Conservation (phyloP, 1,140 invertebrate genomes). For the Sinella curviseta region DNA sequence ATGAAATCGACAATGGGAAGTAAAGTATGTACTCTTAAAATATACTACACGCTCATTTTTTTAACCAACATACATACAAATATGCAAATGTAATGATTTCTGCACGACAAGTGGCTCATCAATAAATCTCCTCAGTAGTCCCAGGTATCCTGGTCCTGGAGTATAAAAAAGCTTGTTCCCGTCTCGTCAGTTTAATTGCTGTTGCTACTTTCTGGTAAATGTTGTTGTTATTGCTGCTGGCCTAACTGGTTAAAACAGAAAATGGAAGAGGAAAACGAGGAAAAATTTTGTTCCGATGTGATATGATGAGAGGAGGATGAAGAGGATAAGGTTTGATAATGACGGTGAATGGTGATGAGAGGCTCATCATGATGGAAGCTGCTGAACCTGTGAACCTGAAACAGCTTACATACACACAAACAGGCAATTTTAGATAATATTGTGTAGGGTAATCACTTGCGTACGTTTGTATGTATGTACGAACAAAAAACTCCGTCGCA, state of each 20-base stretch:
- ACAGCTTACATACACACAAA: neutral
- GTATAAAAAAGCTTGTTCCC: neutral
- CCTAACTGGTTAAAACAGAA: neutral
- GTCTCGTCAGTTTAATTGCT: neutral
- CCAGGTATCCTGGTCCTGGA: neutral
- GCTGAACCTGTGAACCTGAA: neutral
- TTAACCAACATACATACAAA: too few relatives aligned
- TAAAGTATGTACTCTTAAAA: neutral
- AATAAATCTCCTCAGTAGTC: neutral
- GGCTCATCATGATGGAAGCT: neutral
- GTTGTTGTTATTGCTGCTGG: neutral
- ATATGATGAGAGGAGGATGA: neutral
- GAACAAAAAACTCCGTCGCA: neutral
- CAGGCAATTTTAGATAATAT: neutral
- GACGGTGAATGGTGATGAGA: neutral
- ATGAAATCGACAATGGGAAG: neutral
- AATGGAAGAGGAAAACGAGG: neutral
- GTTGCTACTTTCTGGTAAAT: neutral
- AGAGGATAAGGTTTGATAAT: too few relatives aligned
- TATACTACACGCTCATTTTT: too few relatives aligned
- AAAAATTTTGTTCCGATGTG: neutral
- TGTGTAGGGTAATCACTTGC: neutral
- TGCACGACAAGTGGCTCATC: neutral
- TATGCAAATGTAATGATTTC: neutral
- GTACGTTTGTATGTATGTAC: neutral